Base-by-base conservation (phyloP, 2,888 invertebrate species). In the Branchipolynoe longqiensis region DNA sequence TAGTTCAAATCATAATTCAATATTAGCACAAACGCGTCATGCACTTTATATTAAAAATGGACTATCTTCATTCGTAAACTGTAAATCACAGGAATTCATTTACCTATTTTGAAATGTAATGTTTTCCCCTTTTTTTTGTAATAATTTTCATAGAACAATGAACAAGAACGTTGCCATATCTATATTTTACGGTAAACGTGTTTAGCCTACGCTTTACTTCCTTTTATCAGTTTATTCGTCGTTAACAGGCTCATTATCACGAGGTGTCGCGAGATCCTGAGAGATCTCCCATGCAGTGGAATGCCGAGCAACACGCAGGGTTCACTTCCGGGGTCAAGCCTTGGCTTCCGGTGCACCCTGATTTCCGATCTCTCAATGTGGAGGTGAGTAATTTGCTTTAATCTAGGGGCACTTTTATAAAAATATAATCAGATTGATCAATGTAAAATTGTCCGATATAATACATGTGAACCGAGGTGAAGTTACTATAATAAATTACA, bases 261-360 rank as follows among this genome's bases (percentile, higher is more conserved):
- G 85, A 87, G 31, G 85, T 89, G 22, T 89, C 90, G 31, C 86
- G 93, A 25, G 93, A 93, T 81, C 90, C 91, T 14, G 90, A 86
- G 54, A 88, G 93, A 41, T 90, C 92, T 0, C 93, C 93, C 1
- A 93, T 93, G 93, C 91, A 92, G 88, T 93, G 93, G 93, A 90
- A 85, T 33, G 86, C 87, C 22, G 83, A 62, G 6, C 82, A 84
- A 8, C 89, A 91, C 88, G 92, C 91, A 62, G 93, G 93, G 36
- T 93, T 93, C 88, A 90, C 91, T 28, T 82, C 48, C 4, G 48
- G 38, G 3, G 74, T 48, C 31, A 87, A 87, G 8, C 88, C 82
- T 0, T 93, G 92, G 92, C 64, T 92, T 12, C 91, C 92, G 33
- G 83, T 92, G 6, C 88, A 90, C 62, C 36, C 86, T 6, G 87